phyloP scores from a whole-genome alignment of 2,888 invertebrate genomes.

The Papilio demoleus region DNA sequence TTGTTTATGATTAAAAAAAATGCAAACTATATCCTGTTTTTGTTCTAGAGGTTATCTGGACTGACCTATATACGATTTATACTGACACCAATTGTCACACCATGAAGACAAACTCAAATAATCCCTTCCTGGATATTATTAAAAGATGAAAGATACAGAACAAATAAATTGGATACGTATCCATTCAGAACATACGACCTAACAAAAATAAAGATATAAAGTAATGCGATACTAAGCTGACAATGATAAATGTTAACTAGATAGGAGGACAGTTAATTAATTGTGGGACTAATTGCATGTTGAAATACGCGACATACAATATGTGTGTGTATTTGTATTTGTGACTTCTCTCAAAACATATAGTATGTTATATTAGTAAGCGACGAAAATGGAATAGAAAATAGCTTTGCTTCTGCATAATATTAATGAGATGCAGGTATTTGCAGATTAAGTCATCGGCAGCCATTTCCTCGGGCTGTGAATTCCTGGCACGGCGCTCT shows the following conservation, averaged over 20 bases:
- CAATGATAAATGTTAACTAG: constrained; percentile 19
- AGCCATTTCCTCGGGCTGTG: constrained; percentile 8
- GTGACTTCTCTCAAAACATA: not conserved
- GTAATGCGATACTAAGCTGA: constrained; percentile 16
- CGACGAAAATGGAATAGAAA: constrained; percentile 1
- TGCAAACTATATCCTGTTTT: not conserved
- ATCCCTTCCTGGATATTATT: no score
- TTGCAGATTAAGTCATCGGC: constrained; percentile 19
- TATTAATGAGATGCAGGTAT: constrained; percentile 17
- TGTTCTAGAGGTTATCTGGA: not conserved
- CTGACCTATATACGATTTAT: not conserved
- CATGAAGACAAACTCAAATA: not conserved
- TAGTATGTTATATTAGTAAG: not conserved
- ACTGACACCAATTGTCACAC: not conserved
- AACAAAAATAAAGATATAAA: not conserved
- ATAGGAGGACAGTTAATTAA: constrained; percentile 16
- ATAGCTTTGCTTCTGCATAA: not conserved
- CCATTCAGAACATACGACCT: not conserved
- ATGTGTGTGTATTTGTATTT: no score
- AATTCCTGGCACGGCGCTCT: constrained; percentile 22
- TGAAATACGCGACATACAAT: not conserved
- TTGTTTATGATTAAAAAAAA: not conserved
- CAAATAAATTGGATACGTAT: not conserved
- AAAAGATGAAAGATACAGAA: not conserved
- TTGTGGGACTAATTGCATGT: constrained; percentile 8